Evolutionary conservation across 2,797 vertebrate genomes (phyloP), one percentile per base, ranked within the genome.

Genomic region (Oreonectes daqikongensis): DNA sequence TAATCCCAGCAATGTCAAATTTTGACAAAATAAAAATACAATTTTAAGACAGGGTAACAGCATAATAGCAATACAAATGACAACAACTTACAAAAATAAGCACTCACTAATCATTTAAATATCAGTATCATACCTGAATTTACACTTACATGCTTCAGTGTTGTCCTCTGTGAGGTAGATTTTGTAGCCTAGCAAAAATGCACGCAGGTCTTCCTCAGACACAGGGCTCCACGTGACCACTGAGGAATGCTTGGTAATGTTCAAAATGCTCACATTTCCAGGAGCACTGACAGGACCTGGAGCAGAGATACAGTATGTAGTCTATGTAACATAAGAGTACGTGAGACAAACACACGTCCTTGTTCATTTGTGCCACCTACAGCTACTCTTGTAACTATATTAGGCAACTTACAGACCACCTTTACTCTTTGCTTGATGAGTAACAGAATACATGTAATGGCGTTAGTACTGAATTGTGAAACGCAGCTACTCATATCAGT

Each of bases 171-270:
- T 76, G 71, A 86, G 93, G 84, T 83, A 59, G 79, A 97, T 84
- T 11, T 73, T 82, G 79, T 96, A 96, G 50, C 94, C 94, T 71
- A 79, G 84, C 5, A 96, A 91, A 79, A 96, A 93, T 0, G 95
- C 96, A 80, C 86, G 55, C 59, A 86, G 0, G 15, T 96, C 90
- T 22, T 94, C 87, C 7, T 90, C 87, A 17, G 89, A 79, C 84
- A 96, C 90, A n/a, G 87, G 2, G 0, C 65, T 84, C 95, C 96
- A 97, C 75, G 85, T 84, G 65, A 96, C 88, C 73, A 84, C 40
- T 71, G 85, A 84, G 3, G 95, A 94, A 32, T 80, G 81, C 35
- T 85, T 81, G 2, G 87, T 94, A 70, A 90, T 66, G 7, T 88
- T 90, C 78, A 42, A 35, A 80, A 85, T 9, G 52, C 82, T 94